phyloP scores from a whole-genome alignment of 1,140 invertebrate species.

The Drosophila bocki region DNA sequence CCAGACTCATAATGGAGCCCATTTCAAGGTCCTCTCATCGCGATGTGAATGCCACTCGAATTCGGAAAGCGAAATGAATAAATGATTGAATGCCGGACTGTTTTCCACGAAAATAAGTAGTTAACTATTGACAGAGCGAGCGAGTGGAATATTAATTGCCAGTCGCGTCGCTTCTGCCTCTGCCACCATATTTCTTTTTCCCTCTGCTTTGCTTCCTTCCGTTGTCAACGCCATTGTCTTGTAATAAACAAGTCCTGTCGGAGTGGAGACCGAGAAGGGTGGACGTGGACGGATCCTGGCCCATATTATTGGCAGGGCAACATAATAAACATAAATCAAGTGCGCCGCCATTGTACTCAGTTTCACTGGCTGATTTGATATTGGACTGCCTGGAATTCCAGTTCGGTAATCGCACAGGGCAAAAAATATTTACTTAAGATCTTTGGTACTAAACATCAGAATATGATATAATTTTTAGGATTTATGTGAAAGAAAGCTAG shows the following conservation, averaged over 20 bases:
- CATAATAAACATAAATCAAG: conserved; percentile 82
- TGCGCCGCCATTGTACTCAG: conserved; percentile 61
- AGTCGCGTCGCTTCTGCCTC: conserved; percentile 23
- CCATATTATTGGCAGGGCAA: conserved; percentile 68
- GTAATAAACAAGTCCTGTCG: conserved; percentile 53
- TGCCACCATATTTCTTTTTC: conserved; percentile 50
- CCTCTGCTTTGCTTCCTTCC: conserved; percentile 21
- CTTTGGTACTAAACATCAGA: background rate
- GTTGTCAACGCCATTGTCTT: conserved; percentile 78
- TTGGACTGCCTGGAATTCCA: conserved; percentile 25
- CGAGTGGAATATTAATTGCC: conserved; percentile 58
- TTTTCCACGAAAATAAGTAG: conserved; percentile 48
- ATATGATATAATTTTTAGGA: background rate
- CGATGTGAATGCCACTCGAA: conserved; percentile 52
- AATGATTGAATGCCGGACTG: conserved; percentile 65
- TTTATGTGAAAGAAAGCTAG: too few species aligned
- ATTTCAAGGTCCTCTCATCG: conserved; percentile 52
- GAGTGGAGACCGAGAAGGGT: background rate
- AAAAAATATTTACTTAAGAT: background rate
- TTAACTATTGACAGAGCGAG: conserved; percentile 48
- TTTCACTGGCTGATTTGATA: conserved; percentile 32
- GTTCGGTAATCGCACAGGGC: conserved; percentile 8
- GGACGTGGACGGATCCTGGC: conserved; percentile 1
- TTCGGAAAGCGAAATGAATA: conserved; percentile 56
- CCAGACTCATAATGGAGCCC: conserved; percentile 20